Base-by-base conservation (phyloP, 2,888 invertebrate species). In the Pegoplata infirma region DNA sequence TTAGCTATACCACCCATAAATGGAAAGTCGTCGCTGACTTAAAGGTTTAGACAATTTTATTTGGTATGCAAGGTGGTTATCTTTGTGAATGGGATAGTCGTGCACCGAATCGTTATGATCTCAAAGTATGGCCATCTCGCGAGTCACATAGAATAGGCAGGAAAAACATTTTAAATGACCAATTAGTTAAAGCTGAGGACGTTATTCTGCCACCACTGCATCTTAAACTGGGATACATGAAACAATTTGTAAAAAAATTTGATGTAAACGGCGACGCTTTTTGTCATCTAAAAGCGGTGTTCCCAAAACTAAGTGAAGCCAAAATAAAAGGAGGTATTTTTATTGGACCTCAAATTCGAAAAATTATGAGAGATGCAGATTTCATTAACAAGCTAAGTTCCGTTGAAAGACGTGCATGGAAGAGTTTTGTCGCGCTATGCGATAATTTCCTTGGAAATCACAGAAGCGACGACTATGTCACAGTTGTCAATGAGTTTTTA, bases 1-100 rank as follows among this genome's bases (percentile, higher is more conserved):
- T 55, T 14, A 55, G 28, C 55, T 55, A 28, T 55, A 5, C n/a
- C n/a, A 36, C 44, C 16, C 58, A 58, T 58, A 58, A 58, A 44
- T 17, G 21, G 7, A 40, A 40, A 40, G 17, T 40, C 58, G 0
- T 58, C 16, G 44, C 44, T 40, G 58, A 58, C 32, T 23, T 44
- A 44, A 58, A 44, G 16, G 14, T 58, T 36, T 58, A 44, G 40
- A 58, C 23, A 58, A 58, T 40, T 44, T 58, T 58, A 58, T 36
- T 58, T 44, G 19, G 58, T 10, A 44, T 44, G 47, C 47, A 47
- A n/a, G 40, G 44, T 58, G 44, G 40, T 58, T 55, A 55, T 28
- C 55, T 55, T 55, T 55, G 23, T 55, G 55, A 55, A 63, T 63
- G 28, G 63, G 47, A 63, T 63, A 63, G 63, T 63, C 47, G 47